Base-by-base conservation (phyloP, 92 coral and sea anemone genomes). In the Palythoa heliodiscus region DNA sequence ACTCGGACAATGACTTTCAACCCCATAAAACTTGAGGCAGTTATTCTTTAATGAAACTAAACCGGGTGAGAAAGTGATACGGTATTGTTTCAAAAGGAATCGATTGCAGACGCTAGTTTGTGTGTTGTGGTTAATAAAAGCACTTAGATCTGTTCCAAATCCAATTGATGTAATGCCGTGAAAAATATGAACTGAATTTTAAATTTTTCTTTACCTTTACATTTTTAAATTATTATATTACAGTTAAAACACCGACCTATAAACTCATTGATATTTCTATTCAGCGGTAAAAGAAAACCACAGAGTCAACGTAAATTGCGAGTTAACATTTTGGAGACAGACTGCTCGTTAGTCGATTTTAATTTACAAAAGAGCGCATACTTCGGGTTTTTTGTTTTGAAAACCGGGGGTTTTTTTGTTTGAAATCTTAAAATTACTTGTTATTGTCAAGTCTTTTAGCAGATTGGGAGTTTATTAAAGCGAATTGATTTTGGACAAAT, bases 1-100 rank as follows among this genome's bases (percentile, higher is more conserved):
- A 61, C 38, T 19, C 43, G 40, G 43, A 80, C 84, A 80, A 80
- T 80, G 47, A 80, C 84, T 70, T 38, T 22, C 60, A 43, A 11
- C 71, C 35, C 24, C 22, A 60, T 12, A 1, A 38, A 80, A 64
- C 20, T 47, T 38, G 61, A 63, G 66, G 20, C 84, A 10, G 74
- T 16, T 29, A 47, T 47, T 66, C 52, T 70, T 66, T 40, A 29
- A 61, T 8, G 48, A 14, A 25, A 37, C n/a, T 60, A 19, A 57
- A 55, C 14, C 29, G 69, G 17, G 24, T 22, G 25, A 2, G 15
- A 79, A 63, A 79, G 40, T 43, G 74, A 80, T 80, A 80, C 64
- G 80, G 23, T 58, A 11, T 22, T 74, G 63, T 74, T 69, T 76
- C 24, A 15, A 76, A 76, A 76, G 63, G 39, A 54, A 53, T 29